These are phyloP conservation scores for Noctua janthina DNA, from an alignment of 2,888 invertebrate species.

Conservation along the genomic window DNA sequence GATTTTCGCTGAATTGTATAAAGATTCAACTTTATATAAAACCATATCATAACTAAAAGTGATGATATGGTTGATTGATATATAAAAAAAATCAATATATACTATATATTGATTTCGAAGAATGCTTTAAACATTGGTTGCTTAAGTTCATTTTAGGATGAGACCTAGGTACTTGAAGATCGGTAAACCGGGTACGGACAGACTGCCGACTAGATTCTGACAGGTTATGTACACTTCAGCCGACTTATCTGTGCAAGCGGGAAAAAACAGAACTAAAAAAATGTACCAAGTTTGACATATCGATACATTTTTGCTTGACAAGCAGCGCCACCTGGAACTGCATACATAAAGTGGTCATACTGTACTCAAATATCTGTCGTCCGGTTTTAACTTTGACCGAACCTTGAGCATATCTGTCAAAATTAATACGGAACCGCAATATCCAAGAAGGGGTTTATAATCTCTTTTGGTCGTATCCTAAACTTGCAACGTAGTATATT, in stretches of 20 bases:
- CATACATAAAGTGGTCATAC: too few species aligned
- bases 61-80: too few species aligned
- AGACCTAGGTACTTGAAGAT: background rate
- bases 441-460: background rate
- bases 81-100: too few species aligned
- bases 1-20: background rate
- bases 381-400: background rate
- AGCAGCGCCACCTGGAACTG: too few species aligned
- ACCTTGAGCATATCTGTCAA: background rate
- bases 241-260: too few species aligned
- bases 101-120: background rate
- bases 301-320: too few species aligned
- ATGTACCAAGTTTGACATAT: too few species aligned
- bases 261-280: too few species aligned
- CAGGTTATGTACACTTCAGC: too few species aligned
- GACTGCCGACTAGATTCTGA: background rate
- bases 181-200: background rate
- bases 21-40: background rate
- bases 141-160: background rate
- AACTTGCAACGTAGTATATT: constrained; percentile 17
- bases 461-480: background rate
- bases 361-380: background rate
- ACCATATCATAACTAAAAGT: background rate
- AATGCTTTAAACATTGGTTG: background rate
- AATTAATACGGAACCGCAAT: background rate